A percentile compares a stretch with the other conserved stretches of the same genome.
Evolutionary conservation across 2,888 invertebrate genomes (phyloP).

Genomic region (Criorhina ranunculi): DNA sequence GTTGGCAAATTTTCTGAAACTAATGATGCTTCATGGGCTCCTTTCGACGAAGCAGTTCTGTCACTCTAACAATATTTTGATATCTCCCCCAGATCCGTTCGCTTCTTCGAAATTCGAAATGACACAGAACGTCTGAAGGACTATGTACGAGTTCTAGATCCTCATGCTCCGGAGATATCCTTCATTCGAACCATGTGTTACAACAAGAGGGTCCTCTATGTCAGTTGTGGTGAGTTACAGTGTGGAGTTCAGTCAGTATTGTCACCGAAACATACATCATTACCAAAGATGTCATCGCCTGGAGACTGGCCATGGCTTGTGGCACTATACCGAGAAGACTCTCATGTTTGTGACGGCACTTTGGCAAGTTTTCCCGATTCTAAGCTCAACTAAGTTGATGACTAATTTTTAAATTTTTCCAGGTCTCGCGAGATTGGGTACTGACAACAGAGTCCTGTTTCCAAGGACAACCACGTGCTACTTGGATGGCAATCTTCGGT

Average conservation of each 20-base stretch:
- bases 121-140: slow-evolving; percentile 87
- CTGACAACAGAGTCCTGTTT: slow-evolving; percentile 95
- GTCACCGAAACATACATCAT: slow-evolving; percentile 81
- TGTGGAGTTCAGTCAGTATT: slow-evolving; percentile 89
- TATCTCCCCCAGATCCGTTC: slow-evolving; percentile 87
- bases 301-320: slow-evolving; percentile 98
- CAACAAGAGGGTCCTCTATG: slow-evolving; percentile 90
- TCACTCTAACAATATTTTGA: slow-evolving; percentile 1
- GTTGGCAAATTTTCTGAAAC: not conserved
- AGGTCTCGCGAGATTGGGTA: slow-evolving; percentile 90
- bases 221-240: slow-evolving; percentile 91
- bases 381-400: not conserved
- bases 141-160: slow-evolving; percentile 93
- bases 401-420: not conserved
- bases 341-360: slow-evolving; percentile 95
- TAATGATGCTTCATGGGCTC: no score
- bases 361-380: slow-evolving; percentile 85
- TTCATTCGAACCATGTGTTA: slow-evolving; percentile 92
- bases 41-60: not conserved
- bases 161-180: slow-evolving; percentile 91
- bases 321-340: slow-evolving; percentile 91
- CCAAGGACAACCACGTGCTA: slow-evolving; percentile 94
- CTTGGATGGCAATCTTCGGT: slow-evolving; percentile 93
- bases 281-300: slow-evolving; percentile 90
- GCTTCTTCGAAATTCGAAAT: slow-evolving; percentile 88